Conservation (phyloP, 1,140 invertebrate genomes). For the Drosophila yakuba region DNA sequence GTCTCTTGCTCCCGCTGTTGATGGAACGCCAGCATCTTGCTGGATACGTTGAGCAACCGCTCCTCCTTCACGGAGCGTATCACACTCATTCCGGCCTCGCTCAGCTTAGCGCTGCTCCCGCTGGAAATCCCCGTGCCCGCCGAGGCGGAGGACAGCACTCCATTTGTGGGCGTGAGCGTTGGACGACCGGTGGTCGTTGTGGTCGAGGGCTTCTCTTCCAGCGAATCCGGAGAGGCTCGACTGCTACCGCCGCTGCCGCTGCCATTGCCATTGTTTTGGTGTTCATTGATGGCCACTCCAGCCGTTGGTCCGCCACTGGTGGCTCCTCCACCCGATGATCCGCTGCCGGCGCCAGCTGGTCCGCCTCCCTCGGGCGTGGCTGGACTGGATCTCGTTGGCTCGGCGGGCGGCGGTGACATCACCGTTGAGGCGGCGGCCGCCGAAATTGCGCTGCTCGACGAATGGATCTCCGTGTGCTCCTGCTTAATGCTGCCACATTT, state of each 20-base stretch:
- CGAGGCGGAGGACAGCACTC: slow-evolving; percentile 39
- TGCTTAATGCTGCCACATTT: slow-evolving; percentile 69
- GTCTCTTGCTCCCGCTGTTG: slow-evolving; percentile 71
- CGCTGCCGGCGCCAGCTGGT: slow-evolving; percentile 2
- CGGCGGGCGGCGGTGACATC: slow-evolving; percentile 84
- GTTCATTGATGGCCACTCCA: slow-evolving; percentile 47
- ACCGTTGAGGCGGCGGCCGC: slow-evolving; percentile 70
- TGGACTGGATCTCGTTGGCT: slow-evolving; percentile 25
- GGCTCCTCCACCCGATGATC: slow-evolving; percentile 3
- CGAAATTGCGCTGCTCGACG: slow-evolving; percentile 68
- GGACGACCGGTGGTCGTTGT: slow-evolving; percentile 52
- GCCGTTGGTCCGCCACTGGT: slow-evolving; percentile 10
- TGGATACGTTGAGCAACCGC: slow-evolving; percentile 73
- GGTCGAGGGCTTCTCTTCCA: slow-evolving; percentile 79
- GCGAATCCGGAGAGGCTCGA: slow-evolving; percentile 79
- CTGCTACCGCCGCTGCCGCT: slow-evolving; percentile 60
- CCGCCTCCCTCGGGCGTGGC: slow-evolving; percentile 1
- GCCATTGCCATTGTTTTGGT: slow-evolving; percentile 79
- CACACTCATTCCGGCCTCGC: slow-evolving; percentile 72
- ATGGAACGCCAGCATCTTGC: slow-evolving; percentile 77
- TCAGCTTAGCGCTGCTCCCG: slow-evolving; percentile 18
- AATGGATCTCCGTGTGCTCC: slow-evolving; percentile 80
- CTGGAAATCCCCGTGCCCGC: not conserved
- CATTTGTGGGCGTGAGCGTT: slow-evolving; percentile 59
- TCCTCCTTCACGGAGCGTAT: slow-evolving; percentile 83